Conservation (phyloP, 2,113 vertebrate genomes). For the Varanus komodoensis region DNA sequence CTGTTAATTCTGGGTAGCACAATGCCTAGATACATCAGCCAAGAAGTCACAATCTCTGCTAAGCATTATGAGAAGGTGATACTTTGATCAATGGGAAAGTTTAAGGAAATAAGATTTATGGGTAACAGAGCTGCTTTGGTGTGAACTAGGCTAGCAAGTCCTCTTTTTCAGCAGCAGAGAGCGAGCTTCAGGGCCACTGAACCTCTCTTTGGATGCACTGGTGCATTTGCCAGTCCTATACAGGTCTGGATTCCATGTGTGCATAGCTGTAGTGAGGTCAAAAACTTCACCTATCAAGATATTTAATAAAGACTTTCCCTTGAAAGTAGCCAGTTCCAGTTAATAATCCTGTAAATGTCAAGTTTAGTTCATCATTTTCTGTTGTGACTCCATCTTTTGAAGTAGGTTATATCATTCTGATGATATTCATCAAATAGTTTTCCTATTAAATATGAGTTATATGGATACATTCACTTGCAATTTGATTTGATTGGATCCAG, state of each 20-base stretch:
- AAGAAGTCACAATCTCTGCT: slow-evolving; percentile 54
- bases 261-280: background rate
- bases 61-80: background rate
- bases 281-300: slow-evolving; percentile 20
- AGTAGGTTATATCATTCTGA: background rate
- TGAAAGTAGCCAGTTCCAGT: background rate
- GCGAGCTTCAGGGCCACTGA: background rate
- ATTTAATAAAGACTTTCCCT: background rate
- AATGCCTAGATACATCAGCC: slow-evolving; percentile 33
- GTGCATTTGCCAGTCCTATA: background rate
- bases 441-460: background rate
- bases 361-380: background rate
- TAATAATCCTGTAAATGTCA: background rate
- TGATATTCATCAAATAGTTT: background rate
- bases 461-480: background rate
- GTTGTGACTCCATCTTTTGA: background rate
- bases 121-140: slow-evolving; percentile 15
- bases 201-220: background rate
- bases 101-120: slow-evolving; percentile 42
- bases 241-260: rapidly evolving
- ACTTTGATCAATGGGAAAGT: slow-evolving; percentile 43
- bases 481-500: background rate
- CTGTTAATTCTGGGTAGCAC: slow-evolving; percentile 55
- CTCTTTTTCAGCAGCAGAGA: background rate
- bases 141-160: slow-evolving; percentile 29